Evolutionary conservation across 2,888 invertebrate genomes (phyloP).

Genomic region (Tanytarsus gracilentus): DNA sequence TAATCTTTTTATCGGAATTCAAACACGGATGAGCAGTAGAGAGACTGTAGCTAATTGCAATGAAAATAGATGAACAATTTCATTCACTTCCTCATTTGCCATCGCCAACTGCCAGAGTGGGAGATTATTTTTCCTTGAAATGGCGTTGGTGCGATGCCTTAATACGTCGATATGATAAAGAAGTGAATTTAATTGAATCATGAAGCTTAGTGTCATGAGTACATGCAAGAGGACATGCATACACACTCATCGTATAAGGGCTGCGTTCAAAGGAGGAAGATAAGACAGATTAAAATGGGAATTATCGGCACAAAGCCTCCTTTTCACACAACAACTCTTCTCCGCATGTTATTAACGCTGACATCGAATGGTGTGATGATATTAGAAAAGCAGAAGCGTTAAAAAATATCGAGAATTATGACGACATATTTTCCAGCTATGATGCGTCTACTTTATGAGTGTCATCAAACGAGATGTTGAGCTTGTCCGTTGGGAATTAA

Average conservation of each 20-base stretch:
- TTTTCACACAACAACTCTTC: conserved; percentile 18
- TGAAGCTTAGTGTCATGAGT: neutral
- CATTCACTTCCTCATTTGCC: conserved; percentile 8
- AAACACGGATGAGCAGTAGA: conserved; percentile 25
- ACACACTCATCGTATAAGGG: neutral
- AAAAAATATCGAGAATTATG: conserved; percentile 24
- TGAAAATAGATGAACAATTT: conserved; percentile 19
- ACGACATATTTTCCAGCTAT: conserved; percentile 5
- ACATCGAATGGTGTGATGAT: neutral
- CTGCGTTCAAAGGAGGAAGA: conserved; percentile 26
- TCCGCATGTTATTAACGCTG: conserved; percentile 2
- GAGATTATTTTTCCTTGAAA: neutral
- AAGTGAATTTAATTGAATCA: conserved; percentile 2
- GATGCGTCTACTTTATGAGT: conserved; percentile 1
- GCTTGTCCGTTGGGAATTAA: too few relatives aligned
- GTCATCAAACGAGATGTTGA: conserved; percentile 28
- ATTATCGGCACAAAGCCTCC: conserved; percentile 23
- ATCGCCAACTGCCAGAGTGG: neutral
- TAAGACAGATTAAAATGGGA: conserved; percentile 26
- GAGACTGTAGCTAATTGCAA: conserved; percentile 22
- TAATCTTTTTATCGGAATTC: conserved; percentile 28
- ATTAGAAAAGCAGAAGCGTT: conserved; percentile 20
- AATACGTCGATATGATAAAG: neutral
- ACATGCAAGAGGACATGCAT: neutral
- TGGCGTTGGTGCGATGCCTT: neutral